Evolutionary conservation across 2,797 vertebrate genomes (phyloP).

Genomic region (Antennarius maculatus): DNA sequence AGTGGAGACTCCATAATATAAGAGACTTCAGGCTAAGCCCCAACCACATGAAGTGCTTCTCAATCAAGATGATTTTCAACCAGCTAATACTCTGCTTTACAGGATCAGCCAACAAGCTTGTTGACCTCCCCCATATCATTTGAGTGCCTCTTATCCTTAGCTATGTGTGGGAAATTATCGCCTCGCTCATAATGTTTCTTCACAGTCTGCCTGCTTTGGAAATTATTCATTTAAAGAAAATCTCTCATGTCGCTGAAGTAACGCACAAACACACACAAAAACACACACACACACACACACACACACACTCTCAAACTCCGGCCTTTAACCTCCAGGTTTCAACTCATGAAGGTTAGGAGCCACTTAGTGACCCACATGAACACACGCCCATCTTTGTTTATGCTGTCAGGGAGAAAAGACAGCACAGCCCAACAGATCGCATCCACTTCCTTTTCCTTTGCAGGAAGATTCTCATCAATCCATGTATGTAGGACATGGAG

Average conservation of each 20-base stretch:
- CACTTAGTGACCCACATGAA: slow-evolving; percentile 28
- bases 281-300: slow-evolving; percentile 8
- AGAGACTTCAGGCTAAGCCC: background rate
- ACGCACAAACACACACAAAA: slow-evolving; percentile 7
- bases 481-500: slow-evolving; percentile 8
- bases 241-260: background rate
- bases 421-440: slow-evolving; percentile 23
- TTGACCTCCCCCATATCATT: slow-evolving; percentile 14
- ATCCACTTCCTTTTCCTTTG: slow-evolving; percentile 63
- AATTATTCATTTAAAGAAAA: background rate
- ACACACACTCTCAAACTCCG: slow-evolving; percentile 1
- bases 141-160: slow-evolving; percentile 5
- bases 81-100: slow-evolving; percentile 12
- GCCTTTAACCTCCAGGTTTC: slow-evolving; percentile 22
- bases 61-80: slow-evolving; percentile 13
- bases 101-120: slow-evolving; percentile 19
- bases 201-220: background rate
- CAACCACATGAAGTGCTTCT: slow-evolving; percentile 12
- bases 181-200: background rate
- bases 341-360: slow-evolving; percentile 45
- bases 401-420: slow-evolving; percentile 21
- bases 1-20: slow-evolving; percentile 9
- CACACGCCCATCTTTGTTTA: slow-evolving; percentile 28
- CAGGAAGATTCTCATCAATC: slow-evolving; percentile 20
- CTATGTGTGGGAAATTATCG: slow-evolving; percentile 9